These are phyloP conservation scores for Cerastoderma edule DNA, from an alignment of 2,888 invertebrate genomes.

Conservation along the genomic window DNA sequence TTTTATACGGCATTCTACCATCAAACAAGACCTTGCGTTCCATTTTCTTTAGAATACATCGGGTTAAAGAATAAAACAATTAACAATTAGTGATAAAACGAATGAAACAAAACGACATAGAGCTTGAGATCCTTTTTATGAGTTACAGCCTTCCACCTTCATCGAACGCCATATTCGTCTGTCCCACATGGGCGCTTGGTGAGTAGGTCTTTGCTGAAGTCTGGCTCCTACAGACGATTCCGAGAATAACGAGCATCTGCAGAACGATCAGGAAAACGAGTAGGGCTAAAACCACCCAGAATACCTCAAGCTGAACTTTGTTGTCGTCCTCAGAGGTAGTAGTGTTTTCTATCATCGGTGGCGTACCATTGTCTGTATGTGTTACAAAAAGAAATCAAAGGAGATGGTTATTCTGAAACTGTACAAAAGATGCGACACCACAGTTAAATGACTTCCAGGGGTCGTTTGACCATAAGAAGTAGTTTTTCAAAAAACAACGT, in stretches of 20 bases:
- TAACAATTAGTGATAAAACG: too few relatives aligned
- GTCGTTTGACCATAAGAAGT: not conserved
- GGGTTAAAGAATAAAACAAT: too few relatives aligned
- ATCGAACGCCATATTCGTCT: too few relatives aligned
- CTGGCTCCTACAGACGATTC: constrained; percentile 8
- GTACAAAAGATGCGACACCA: not conserved
- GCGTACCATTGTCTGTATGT: not conserved
- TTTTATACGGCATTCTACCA: too few relatives aligned
- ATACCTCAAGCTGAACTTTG: not conserved
- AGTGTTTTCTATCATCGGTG: not conserved
- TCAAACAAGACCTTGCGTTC: too few relatives aligned
- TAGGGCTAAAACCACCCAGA: constrained; percentile 9
- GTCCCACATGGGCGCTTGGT: too few relatives aligned
- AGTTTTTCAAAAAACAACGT: too few relatives aligned
- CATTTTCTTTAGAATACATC: too few relatives aligned
- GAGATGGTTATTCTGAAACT: not conserved
- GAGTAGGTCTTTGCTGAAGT: too few relatives aligned
- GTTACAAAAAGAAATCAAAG: not conserved
- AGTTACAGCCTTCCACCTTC: too few relatives aligned
- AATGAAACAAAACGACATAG: too few relatives aligned
- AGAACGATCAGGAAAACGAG: constrained; percentile 4
- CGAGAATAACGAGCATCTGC: constrained; percentile 6
- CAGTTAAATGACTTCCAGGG: not conserved
- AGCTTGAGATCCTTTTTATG: too few relatives aligned
- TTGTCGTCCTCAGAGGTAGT: not conserved